phyloP scores from a whole-genome alignment of 2,888 invertebrate species.

The Leucozona laternaria region DNA sequence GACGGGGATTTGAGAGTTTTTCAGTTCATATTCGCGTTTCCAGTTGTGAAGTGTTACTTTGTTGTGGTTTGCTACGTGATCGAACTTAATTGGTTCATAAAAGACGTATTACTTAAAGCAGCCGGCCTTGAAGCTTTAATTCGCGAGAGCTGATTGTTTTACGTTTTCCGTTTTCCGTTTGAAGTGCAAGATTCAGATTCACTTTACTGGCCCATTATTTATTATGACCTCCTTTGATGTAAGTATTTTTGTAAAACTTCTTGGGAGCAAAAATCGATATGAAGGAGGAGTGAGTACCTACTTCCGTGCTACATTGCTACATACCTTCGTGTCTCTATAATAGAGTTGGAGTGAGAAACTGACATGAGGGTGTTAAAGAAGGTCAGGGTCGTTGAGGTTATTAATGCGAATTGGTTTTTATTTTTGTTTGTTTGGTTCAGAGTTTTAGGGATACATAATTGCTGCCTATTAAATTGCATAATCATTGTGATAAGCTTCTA shows the following conservation, averaged over 20 bases:
- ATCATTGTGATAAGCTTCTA: constrained; percentile 6
- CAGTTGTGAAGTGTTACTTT: constrained; percentile 14
- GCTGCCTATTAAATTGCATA: constrained; percentile 25
- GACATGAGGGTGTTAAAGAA: constrained; percentile 27
- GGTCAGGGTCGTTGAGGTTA: constrained; percentile 57
- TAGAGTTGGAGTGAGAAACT: constrained; percentile 12
- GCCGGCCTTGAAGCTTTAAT: background rate
- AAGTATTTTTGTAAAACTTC: constrained; percentile 33
- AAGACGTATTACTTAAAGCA: background rate
- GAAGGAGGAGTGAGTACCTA: background rate
- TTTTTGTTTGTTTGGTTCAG: background rate
- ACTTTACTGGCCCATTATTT: background rate
- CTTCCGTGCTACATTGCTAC: background rate
- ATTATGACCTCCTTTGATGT: constrained; percentile 60
- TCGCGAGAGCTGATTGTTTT: background rate
- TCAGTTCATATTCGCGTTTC: constrained; percentile 42
- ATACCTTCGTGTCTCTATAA: constrained; percentile 9
- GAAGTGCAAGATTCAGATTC: background rate
- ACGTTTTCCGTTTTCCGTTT: background rate
- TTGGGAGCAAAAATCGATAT: constrained; percentile 54
- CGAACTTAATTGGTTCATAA: background rate
- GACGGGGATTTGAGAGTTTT: constrained; percentile 1
- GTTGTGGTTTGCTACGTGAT: constrained; percentile 13
- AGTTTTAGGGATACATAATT: background rate
- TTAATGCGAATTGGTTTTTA: constrained; percentile 17